These are phyloP conservation scores for Coecobrya sp. DNA, from an alignment of 2,888 invertebrate genomes.

Conservation along the genomic window DNA sequence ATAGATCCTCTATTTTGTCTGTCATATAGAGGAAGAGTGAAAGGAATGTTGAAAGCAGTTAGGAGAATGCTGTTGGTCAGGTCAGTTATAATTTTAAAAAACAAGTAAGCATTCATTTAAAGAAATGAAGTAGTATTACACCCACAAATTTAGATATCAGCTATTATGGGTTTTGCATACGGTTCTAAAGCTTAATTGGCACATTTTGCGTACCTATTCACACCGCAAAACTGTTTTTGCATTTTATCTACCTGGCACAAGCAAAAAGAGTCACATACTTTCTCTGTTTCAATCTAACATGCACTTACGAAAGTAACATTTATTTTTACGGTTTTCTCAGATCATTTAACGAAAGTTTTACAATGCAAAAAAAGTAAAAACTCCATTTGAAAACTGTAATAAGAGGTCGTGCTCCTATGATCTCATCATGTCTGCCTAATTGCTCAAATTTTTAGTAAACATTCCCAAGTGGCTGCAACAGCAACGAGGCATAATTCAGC, in stretches of 20 bases:
- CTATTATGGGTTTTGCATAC: too few species aligned
- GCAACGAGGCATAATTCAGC: background rate
- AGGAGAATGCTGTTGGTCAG: too few species aligned
- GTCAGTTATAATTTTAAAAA: too few species aligned
- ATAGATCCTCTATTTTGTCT: too few species aligned
- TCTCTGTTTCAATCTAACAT: background rate
- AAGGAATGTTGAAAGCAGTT: too few species aligned
- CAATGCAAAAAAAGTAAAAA: background rate
- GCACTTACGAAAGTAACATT: background rate
- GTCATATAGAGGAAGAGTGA: too few species aligned
- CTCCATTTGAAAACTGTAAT: conserved; percentile 28
- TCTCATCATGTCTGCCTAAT: conserved; percentile 36
- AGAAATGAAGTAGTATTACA: too few species aligned
- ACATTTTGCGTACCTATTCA: background rate
- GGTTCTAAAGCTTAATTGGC: too few species aligned
- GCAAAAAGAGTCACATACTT: background rate
- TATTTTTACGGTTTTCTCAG: conserved; percentile 19
- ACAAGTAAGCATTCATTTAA: too few species aligned
- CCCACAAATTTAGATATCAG: too few species aligned
- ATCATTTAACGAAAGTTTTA: background rate
- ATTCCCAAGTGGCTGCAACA: background rate
- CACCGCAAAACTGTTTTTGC: background rate
- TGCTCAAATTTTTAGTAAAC: background rate
- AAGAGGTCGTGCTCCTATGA: conserved; percentile 32
- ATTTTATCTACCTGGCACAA: background rate